Percentiles rank a stretch among this genome's conserved stretches.
Conservation (phyloP, 1,140 invertebrate genomes). For the Drosophila truncata region DNA sequence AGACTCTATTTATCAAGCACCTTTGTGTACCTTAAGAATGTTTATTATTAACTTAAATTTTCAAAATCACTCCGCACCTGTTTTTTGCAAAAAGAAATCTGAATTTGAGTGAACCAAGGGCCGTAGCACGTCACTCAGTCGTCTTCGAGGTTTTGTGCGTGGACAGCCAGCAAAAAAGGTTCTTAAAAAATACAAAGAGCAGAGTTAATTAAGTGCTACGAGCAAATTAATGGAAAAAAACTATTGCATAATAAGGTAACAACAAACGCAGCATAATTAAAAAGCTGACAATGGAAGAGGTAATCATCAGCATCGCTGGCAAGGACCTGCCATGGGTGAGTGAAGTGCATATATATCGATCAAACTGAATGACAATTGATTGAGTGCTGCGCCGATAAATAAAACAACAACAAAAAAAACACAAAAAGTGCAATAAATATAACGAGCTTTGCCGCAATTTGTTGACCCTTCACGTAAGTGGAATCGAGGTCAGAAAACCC, state of each 20-base stretch:
- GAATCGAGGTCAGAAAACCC: constrained; percentile 22
- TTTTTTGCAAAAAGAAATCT: constrained; percentile 59
- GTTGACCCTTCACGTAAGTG: constrained; percentile 21
- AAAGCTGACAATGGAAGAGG: constrained; percentile 44
- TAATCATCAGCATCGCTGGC: constrained; percentile 40
- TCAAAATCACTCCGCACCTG: constrained; percentile 33
- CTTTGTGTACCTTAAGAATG: too few relatives aligned
- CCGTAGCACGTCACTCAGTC: constrained; percentile 34
- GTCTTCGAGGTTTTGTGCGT: constrained; percentile 41
- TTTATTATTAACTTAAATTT: neutral
- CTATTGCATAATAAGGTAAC: constrained; percentile 42
- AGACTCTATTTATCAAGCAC: too few relatives aligned
- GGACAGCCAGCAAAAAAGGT: constrained; percentile 8
- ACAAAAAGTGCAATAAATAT: constrained; percentile 32
- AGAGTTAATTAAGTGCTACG: constrained; percentile 9
- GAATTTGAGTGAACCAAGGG: constrained; percentile 52
- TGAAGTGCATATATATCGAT: constrained; percentile 32
- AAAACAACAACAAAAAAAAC: neutral
- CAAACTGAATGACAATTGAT: constrained; percentile 50
- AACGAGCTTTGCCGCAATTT: constrained; percentile 25
- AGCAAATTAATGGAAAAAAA: constrained; percentile 27
- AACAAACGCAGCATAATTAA: constrained; percentile 62
- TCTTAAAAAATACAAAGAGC: neutral
- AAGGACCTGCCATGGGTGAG: constrained; percentile 43
- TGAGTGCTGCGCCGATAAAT: constrained; percentile 9